Evolutionary conservation across 2,888 invertebrate genomes (phyloP).

Genomic region (Amorpha juglandis): DNA sequence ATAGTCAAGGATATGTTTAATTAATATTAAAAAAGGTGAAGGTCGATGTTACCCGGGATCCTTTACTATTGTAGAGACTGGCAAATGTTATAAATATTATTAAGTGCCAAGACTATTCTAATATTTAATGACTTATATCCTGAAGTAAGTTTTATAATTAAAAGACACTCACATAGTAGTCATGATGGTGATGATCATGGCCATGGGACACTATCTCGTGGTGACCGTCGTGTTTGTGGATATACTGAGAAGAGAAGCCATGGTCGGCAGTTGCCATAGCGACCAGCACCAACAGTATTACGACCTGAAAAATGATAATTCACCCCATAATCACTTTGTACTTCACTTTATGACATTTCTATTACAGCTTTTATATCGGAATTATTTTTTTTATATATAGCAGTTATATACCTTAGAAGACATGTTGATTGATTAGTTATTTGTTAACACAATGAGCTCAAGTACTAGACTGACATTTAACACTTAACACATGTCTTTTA

Average conservation of each 20-base stretch:
- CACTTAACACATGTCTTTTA: slow-evolving; percentile 28
- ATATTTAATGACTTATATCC: too few relatives aligned
- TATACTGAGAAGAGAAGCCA: slow-evolving; percentile 64
- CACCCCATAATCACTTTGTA: not conserved
- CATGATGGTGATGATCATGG: slow-evolving; percentile 35
- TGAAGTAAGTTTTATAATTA: too few relatives aligned
- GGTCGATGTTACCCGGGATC: too few relatives aligned
- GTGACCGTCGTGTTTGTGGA: slow-evolving; percentile 40
- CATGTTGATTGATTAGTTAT: slow-evolving; percentile 23
- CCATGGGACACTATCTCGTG: slow-evolving; percentile 31
- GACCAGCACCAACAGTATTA: slow-evolving; percentile 45
- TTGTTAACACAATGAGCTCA: slow-evolving; percentile 18
- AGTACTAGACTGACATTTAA: slow-evolving; percentile 21
- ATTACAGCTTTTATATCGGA: not conserved
- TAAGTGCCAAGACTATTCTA: too few relatives aligned
- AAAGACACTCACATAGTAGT: slow-evolving; percentile 31
- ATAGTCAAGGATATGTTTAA: too few relatives aligned
- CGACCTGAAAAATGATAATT: slow-evolving; percentile 34
- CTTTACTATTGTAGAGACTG: too few relatives aligned
- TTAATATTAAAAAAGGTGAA: too few relatives aligned
- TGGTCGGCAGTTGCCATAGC: slow-evolving; percentile 51
- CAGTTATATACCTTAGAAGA: slow-evolving; percentile 21
- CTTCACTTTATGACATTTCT: not conserved
- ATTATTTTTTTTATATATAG: not conserved
- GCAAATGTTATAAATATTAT: too few relatives aligned